These are phyloP conservation scores for Platycercus adscitus DNA, from an alignment of 2,113 vertebrate genomes.

Conservation along the genomic window DNA sequence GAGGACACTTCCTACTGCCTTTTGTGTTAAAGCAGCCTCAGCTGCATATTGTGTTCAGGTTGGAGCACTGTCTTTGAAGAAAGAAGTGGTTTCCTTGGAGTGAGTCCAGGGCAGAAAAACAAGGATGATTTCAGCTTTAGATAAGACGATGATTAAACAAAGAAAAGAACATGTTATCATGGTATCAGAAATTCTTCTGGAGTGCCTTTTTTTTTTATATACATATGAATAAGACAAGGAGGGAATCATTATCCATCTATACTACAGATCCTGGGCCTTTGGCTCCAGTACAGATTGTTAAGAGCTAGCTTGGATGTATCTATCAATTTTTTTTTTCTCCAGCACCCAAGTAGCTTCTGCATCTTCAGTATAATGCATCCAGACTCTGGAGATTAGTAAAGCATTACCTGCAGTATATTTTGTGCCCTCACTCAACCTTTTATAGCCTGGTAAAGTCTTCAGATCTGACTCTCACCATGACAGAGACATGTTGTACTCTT, in stretches of 20 bases:
- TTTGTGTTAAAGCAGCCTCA: neutral
- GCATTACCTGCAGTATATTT: neutral
- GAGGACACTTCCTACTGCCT: neutral
- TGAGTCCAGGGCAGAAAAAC: neutral
- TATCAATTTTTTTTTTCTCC: neutral
- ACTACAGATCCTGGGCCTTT: neutral
- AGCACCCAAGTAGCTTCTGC: neutral
- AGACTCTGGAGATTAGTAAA: neutral
- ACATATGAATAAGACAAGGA: neutral
- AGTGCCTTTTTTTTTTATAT: neutral
- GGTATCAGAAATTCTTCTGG: neutral
- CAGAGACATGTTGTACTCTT: neutral
- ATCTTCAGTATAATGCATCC: neutral
- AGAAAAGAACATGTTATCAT: neutral
- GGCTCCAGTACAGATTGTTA: neutral
- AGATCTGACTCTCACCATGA: neutral
- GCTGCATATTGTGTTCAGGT: neutral
- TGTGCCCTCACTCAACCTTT: neutral
- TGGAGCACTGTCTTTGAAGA: neutral
- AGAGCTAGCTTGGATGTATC: neutral
- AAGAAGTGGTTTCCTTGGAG: neutral
- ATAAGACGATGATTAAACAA: neutral
- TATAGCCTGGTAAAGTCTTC: neutral
- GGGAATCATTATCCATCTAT: neutral
- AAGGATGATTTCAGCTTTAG: conserved; percentile 2